These are phyloP conservation scores for Cirrhinus molitorella DNA, from an alignment of 2,797 vertebrate species.

Conservation along the genomic window DNA sequence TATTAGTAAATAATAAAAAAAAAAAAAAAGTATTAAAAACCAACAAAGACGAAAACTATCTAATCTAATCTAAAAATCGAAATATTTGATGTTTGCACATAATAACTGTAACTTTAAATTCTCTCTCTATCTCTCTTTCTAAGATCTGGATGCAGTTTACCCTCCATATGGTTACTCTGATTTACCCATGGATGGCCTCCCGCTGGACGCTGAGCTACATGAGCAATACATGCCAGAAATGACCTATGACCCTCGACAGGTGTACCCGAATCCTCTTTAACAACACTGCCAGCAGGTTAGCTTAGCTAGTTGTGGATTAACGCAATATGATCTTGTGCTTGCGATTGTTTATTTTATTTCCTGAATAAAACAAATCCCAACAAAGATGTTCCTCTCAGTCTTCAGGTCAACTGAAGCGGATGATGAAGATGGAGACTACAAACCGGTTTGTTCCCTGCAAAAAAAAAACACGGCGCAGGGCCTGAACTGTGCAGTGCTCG, in stretches of 20 bases:
- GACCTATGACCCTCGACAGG: conserved; percentile 75
- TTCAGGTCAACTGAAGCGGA: conserved; percentile 35
- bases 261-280: conserved; percentile 79
- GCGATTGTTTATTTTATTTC: background rate
- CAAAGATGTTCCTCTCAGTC: conserved; percentile 33
- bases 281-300: conserved; percentile 58
- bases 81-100: background rate
- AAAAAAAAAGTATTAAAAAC: background rate
- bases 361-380: background rate
- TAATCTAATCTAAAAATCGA: no score
- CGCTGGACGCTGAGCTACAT: conserved; percentile 74
- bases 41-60: background rate
- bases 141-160: conserved; percentile 74
- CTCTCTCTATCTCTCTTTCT: conserved; percentile 35
- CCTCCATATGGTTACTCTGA: conserved; percentile 75
- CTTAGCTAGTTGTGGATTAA: conserved; percentile 22
- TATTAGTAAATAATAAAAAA: background rate
- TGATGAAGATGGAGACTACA: conserved; percentile 2
- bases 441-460: conserved; percentile 32
- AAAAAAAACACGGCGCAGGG: conserved; percentile 4
- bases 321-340: background rate
- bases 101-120: background rate
- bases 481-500: conserved; percentile 24
- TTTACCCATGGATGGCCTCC: conserved; percentile 72
- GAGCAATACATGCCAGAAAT: conserved; percentile 76